Base-by-base conservation (phyloP, 2,113 vertebrate species). In the Castor canadensis region DNA sequence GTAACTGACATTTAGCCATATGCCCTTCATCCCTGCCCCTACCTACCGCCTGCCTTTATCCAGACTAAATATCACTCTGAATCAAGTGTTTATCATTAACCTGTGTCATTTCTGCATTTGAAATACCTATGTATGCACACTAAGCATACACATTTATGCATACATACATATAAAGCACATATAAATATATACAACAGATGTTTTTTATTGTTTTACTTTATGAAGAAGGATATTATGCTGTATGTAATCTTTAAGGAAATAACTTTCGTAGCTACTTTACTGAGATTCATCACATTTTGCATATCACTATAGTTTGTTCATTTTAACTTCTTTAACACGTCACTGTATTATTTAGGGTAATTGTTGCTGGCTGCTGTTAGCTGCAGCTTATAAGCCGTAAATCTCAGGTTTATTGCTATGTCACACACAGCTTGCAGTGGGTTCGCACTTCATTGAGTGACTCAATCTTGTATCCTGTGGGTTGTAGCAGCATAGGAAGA, bases 141-240 rank as follows among this genome's bases (percentile, higher is more conserved):
- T 73, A 11, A 15, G 17, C 64, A 54, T 32, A 62, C 6, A 56
- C 7, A 45, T 84, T 69, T 76, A 52, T 2, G 66, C 1, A 47
- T 35, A 5, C 1, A 20, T n/a, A 80, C 5, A 60, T 3, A 28
- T 15, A 11, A 1, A 15, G 32, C 83, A 45, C 3, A 79, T 2
- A 47, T 35, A 5, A 0, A 20, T 49, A 85, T 4, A 69, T 5
- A 28, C 20, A 11, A 1, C 10, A 28, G 83, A 43, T 58, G 35
- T 88, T 64, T 38, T 49, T 76, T 92, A 3, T 45, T 91, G 17
- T 92, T 77, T 81, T 91, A 86, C 24, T 80, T 86, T 52, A 81
- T 79, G 24, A 49, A 77, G 72, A 85, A 79, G 30, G 8, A 84
- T 95, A 52, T 13, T 56, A 67, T 95, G 9, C 22, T 83, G 17